phyloP scores from a whole-genome alignment of 2,888 invertebrate genomes.

The Torymus tubicola region DNA sequence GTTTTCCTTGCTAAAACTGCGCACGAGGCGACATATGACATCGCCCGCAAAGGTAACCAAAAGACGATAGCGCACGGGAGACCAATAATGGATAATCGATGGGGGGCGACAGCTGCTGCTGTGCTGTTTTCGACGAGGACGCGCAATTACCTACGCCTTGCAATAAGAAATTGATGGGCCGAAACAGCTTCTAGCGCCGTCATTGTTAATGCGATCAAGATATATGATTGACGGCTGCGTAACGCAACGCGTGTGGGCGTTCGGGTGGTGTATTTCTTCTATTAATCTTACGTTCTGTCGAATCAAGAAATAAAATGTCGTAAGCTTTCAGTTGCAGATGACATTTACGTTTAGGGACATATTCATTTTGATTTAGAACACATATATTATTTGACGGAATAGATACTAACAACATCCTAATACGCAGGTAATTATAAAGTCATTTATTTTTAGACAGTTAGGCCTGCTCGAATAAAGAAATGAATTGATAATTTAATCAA shows the following conservation, averaged over 20 bases:
- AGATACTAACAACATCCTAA: no score
- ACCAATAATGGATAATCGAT: slow-evolving; percentile 20
- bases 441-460: no score
- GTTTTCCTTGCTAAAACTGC: no score
- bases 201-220: background rate
- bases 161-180: slow-evolving; percentile 21
- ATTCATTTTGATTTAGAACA: no score
- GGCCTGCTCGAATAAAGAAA: no score
- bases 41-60: background rate
- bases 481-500: no score
- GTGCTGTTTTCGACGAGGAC: background rate
- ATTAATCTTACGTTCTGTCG: background rate
- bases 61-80: background rate
- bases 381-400: no score
- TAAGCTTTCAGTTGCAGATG: no score
- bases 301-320: background rate
- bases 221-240: slow-evolving; percentile 4
- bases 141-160: background rate
- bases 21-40: no score
- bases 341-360: no score
- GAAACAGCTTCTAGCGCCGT: background rate
- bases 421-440: no score
- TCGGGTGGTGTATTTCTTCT: background rate
- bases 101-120: background rate
- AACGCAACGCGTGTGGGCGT: background rate